Evolutionary conservation across 2,888 invertebrate genomes (phyloP).

Genomic region (Drosophila longiperda): DNA sequence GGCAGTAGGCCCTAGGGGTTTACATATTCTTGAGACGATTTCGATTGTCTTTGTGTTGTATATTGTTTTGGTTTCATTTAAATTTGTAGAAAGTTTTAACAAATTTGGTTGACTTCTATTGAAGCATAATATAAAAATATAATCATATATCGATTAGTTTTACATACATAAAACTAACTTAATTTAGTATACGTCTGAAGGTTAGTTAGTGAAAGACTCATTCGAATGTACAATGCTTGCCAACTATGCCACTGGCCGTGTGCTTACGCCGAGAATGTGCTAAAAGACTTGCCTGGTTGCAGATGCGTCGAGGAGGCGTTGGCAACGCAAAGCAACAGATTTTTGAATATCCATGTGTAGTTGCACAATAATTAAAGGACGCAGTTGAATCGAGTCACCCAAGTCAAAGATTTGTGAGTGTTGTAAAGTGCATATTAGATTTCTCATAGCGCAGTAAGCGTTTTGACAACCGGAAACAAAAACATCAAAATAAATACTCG

Average conservation of each 20-base stretch:
- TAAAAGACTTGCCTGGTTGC: conserved; percentile 85
- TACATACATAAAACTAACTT: not conserved
- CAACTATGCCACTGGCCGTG: conserved; percentile 54
- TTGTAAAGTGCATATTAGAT: conserved; percentile 14
- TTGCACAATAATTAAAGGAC: conserved; percentile 83
- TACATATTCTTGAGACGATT: not conserved
- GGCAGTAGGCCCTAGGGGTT: too few species aligned
- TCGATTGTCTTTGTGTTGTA: not conserved
- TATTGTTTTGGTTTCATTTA: not conserved
- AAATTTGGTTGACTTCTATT: not conserved
- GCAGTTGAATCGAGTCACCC: conserved; percentile 63
- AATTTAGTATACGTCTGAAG: not conserved
- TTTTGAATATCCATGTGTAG: conserved; percentile 82
- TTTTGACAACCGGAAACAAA: conserved; percentile 8
- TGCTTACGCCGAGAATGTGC: conserved; percentile 70
- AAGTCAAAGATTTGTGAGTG: conserved; percentile 82
- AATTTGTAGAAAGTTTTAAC: not conserved
- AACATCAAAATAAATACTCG: not conserved
- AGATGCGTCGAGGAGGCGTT: conserved; percentile 82
- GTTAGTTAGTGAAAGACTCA: not conserved
- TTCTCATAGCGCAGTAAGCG: conserved; percentile 10
- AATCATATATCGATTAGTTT: not conserved
- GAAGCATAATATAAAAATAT: too few species aligned
- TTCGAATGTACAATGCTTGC: not conserved
- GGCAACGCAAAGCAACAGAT: conserved; percentile 85